These are phyloP conservation scores for Drosophila lini DNA, from an alignment of 1,140 invertebrate genomes.

Conservation along the genomic window DNA sequence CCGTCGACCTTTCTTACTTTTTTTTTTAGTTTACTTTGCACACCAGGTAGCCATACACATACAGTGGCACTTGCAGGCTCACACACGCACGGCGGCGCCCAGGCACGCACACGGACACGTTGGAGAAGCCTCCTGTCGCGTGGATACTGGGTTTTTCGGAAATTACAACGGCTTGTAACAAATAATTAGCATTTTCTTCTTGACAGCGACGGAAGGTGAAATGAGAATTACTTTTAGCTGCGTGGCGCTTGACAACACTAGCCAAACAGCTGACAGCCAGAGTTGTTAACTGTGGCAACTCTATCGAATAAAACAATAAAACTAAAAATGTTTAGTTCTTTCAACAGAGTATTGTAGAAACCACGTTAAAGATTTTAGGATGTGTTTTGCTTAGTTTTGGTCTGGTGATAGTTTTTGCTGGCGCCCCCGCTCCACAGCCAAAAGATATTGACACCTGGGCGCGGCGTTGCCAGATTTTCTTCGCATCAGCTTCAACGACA, in stretches of 20 bases:
- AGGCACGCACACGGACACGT: constrained; percentile 8
- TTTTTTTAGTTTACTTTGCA: constrained; percentile 7
- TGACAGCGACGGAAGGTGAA: constrained; percentile 16
- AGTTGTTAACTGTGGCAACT: constrained; percentile 1
- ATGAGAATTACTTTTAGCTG: constrained; percentile 45
- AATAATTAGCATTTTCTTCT: constrained; percentile 23
- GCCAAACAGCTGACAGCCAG: constrained; percentile 27
- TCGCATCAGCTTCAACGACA: no score
- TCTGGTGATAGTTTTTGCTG: neutral
- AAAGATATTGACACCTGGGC: no score
- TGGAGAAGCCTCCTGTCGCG: constrained; percentile 10
- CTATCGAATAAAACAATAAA: neutral
- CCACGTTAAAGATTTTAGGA: no score
- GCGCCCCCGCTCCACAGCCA: no score
- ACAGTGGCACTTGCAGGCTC: constrained; percentile 14
- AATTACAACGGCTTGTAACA: constrained; percentile 10
- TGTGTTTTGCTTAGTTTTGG: neutral
- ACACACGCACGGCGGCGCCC: neutral
- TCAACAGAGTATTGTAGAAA: no score
- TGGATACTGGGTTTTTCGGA: constrained; percentile 1
- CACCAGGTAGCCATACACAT: constrained; percentile 18
- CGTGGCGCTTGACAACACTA: constrained; percentile 42
- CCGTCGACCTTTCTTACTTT: constrained; percentile 34
- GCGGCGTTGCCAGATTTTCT: no score
- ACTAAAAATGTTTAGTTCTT: neutral